Percentiles rank a stretch among this genome's conserved stretches.
These are phyloP conservation scores for Biston betularia DNA, from an alignment of 2,888 invertebrate genomes.

Conservation along the genomic window DNA sequence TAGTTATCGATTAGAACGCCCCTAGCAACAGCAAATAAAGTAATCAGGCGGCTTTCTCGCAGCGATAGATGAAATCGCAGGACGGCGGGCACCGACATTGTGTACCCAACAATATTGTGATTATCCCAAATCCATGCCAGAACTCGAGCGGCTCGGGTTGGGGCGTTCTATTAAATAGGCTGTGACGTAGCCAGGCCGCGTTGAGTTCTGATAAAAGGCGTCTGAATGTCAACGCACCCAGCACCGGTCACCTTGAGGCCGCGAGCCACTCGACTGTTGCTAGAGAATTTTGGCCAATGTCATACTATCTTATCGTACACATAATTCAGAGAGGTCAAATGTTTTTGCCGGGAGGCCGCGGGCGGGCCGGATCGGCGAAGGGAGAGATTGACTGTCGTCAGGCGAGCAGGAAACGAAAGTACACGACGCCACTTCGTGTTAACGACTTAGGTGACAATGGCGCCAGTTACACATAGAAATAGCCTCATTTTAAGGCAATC, in stretches of 20 bases:
- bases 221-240: slow-evolving; percentile 82
- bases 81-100: slow-evolving; percentile 8
- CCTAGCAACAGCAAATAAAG: slow-evolving; percentile 16
- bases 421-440: slow-evolving; percentile 41
- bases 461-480: slow-evolving; percentile 42
- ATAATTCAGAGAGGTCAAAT: slow-evolving; percentile 48
- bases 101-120: slow-evolving; percentile 26
- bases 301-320: slow-evolving; percentile 65
- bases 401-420: slow-evolving; percentile 36
- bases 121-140: slow-evolving; percentile 28
- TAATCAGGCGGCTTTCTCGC: slow-evolving; percentile 16
- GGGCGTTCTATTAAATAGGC: slow-evolving; percentile 61
- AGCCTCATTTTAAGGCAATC: slow-evolving; percentile 44
- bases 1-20: slow-evolving; percentile 6
- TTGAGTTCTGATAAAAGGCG: slow-evolving; percentile 71
- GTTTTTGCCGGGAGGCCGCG: slow-evolving; percentile 39
- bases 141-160: slow-evolving; percentile 28
- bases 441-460: slow-evolving; percentile 35
- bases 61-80: slow-evolving; percentile 7
- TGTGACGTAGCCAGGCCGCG: slow-evolving; percentile 61
- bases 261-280: slow-evolving; percentile 60
- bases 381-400: slow-evolving; percentile 34
- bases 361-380: slow-evolving; percentile 31
- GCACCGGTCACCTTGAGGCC: slow-evolving; percentile 78
- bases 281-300: slow-evolving; percentile 73